Base-by-base conservation (phyloP, 2,797 vertebrate species). In the Tadarida brasiliensis region DNA sequence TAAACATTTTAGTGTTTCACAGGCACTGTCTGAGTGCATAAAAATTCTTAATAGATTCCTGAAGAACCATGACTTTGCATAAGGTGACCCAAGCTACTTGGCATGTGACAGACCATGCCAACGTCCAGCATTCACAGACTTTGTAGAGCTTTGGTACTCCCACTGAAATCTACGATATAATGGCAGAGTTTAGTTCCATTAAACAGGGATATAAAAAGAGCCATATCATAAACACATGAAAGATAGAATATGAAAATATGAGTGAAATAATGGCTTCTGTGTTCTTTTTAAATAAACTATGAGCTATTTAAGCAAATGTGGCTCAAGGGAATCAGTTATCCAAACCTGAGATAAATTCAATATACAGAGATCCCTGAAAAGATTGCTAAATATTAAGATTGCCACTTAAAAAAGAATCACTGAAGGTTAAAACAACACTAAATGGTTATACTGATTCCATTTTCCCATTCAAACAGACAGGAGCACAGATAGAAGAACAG, bases 281-380 rank as follows among this genome's bases (percentile, higher is more conserved):
- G 24, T 84, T 77, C 17, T 90, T 90, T 94, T 49, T 2, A 92
- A 96, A 71, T 61, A 59, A 96, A 87, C 5, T 12, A 49, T 81
- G 9, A 71, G 51, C 5, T 28, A 51, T 71, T 81, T n/a, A 56
- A 35, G 70, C 49, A 74, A 92, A 68, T 44, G 20, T 49, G 30
- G 30, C 30, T 88, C 9, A 81, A 87, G 56, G 86, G 54, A 2
- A 49, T 89, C 84, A 76, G 17, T 76, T 86, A 83, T 65, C 35
- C 73, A 96, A 92, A 78, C 73, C 67, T 95, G 83, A 94, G 74
- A 70, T 33, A 90, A 92, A 93, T 51, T 92, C 10, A 3, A 73
- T 85, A 84, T 47, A 86, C 7, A 85, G 47, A 76, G 16, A 87
- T 94, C 35, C 82, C 80, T 87, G 82, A 92, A 95, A 94, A 84